phyloP scores from a whole-genome alignment of 2,797 vertebrate genomes.

The Chaenodraco wilsoni region DNA sequence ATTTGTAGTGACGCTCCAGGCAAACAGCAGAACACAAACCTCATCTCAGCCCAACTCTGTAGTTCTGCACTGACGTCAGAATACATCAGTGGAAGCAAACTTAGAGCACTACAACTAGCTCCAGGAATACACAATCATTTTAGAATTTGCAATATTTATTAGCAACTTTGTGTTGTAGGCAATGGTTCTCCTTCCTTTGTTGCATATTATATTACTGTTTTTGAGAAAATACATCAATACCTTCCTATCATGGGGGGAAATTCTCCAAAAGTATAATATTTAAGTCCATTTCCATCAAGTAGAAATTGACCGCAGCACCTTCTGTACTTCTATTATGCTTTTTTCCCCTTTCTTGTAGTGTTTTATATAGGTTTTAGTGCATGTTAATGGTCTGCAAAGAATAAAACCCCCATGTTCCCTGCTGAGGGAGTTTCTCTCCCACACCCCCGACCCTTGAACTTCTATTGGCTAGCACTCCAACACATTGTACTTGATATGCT shows the following conservation, averaged over 20 bases:
- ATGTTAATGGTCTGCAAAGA: too few relatives aligned
- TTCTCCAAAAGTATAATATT: slow-evolving; percentile 28
- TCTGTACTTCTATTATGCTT: neutral
- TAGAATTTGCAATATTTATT: neutral
- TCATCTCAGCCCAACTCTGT: slow-evolving; percentile 16
- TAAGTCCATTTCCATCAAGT: slow-evolving; percentile 3
- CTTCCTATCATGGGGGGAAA: slow-evolving; percentile 7
- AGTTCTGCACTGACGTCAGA: slow-evolving; percentile 25
- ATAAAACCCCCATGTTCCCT: too few relatives aligned
- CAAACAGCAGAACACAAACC: slow-evolving; percentile 13
- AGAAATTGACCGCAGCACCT: slow-evolving; percentile 19
- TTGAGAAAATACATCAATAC: slow-evolving; percentile 24
- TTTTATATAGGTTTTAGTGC: too few relatives aligned
- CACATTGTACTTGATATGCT: too few relatives aligned
- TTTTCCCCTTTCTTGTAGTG: too few relatives aligned
- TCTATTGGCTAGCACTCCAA: too few relatives aligned
- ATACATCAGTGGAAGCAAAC: slow-evolving; percentile 12
- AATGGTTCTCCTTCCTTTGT: neutral
- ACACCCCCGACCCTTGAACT: too few relatives aligned
- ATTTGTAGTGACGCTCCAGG: slow-evolving; percentile 21
- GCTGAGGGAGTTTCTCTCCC: too few relatives aligned
- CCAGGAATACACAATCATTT: neutral
- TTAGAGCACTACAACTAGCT: neutral
- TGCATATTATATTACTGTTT: neutral
- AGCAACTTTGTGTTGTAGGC: neutral